Evolutionary conservation across 2,797 vertebrate genomes (phyloP), one percentile per base, ranked within the genome.

Genomic region (Catostomus latipinnis): DNA sequence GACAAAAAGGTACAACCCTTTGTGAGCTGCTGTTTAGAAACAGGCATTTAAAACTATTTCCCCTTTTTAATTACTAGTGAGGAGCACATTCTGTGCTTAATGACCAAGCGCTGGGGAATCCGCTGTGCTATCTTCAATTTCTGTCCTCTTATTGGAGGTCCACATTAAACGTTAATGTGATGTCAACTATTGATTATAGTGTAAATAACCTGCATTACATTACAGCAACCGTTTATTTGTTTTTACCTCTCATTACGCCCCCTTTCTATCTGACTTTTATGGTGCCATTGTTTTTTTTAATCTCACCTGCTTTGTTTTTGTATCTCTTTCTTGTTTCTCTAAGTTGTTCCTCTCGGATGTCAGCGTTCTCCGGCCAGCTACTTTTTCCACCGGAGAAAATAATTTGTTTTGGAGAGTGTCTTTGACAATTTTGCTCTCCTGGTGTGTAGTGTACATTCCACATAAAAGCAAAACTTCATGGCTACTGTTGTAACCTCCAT

Each of bases 161-260:
- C 88, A 86, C 91, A 93, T 94, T 93, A 92, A 93, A 93, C 89
- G 89, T 91, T 93, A 93, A 94, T 92, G 87, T 90, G 88, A 90
- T 90, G 91, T 88, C 91, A 81, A 88, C 85, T 92, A 92, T 93
- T 92, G 93, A 94, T 93, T 93, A 92, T 86, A 89, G 90, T 89
- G 92, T 94, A 92, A 93, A 94, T 93, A 94, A 93, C 91, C 88
- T 77, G 80, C 91, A 90, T 88, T 92, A 91, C 89, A 89, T 90
- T 90, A 91, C 85, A 89, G 86, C 87, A 84, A 85, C 82, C 89
- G 92, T 91, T 92, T 88, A 91, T 92, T 93, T 93, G 89, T 89
- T 88, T 91, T 89, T 92, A 91, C 87, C 84, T 91, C 92, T 92
- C 87, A 92, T 89, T 90, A 89, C 87, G 80, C 86, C 70, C 84